phyloP scores from a whole-genome alignment of 2,888 invertebrate species.

The Andrena camellia region DNA sequence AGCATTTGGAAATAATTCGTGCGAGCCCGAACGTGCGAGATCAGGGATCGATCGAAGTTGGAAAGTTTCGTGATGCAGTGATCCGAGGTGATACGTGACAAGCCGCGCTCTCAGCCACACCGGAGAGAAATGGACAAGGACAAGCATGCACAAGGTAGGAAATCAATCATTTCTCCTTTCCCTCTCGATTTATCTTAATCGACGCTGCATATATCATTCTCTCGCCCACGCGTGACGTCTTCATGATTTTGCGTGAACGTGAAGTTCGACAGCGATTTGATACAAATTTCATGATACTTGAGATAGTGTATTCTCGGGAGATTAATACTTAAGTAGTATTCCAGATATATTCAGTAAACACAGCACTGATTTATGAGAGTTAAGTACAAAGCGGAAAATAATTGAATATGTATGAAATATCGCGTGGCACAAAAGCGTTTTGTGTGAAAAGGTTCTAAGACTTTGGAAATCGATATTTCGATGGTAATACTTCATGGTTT shows the following conservation, averaged over 20 bases:
- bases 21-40: conserved; percentile 48
- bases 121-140: conserved; percentile 81
- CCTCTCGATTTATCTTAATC: too few species aligned
- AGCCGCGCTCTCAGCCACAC: conserved; percentile 63
- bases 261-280: too few species aligned
- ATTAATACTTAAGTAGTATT: too few species aligned
- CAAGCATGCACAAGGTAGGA: conserved; percentile 79
- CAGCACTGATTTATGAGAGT: background rate
- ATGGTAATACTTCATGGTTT: too few species aligned
- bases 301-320: too few species aligned
- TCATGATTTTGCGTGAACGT: too few species aligned
- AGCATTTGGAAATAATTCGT: conserved; percentile 57
- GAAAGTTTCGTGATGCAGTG: conserved; percentile 80
- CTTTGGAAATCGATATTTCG: too few species aligned
- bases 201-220: too few species aligned
- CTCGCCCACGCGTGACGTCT: too few species aligned
- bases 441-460: background rate
- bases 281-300: too few species aligned
- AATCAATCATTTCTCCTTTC: background rate
- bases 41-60: conserved; percentile 64
- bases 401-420: background rate
- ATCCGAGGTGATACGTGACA: conserved; percentile 70
- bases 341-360: too few species aligned
- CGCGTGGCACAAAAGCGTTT: background rate
- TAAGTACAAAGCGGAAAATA: background rate